phyloP scores from a whole-genome alignment of 2,888 invertebrate genomes.

The Melitaea athalia region DNA sequence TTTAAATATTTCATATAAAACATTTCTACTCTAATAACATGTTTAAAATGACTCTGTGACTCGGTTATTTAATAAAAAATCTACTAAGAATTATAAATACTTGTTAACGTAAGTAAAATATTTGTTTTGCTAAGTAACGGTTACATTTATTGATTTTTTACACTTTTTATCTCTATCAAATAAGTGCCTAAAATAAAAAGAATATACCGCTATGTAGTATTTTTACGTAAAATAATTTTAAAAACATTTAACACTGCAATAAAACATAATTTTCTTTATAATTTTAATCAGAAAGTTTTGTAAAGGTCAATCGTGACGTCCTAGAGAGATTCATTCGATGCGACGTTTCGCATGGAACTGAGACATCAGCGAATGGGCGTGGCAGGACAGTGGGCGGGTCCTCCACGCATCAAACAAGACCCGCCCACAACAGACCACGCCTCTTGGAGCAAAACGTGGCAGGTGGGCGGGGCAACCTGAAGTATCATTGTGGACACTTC shows the following conservation, averaged over 20 bases:
- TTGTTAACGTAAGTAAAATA: no score
- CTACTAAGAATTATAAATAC: no score
- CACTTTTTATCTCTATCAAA: no score
- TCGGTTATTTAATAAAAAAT: no score
- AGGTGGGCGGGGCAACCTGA: slow-evolving; percentile 71
- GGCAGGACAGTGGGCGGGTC: slow-evolving; percentile 61
- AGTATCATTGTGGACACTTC: slow-evolving; percentile 79
- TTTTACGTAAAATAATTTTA: background rate
- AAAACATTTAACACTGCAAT: background rate
- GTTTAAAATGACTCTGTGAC: no score
- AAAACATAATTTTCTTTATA: background rate
- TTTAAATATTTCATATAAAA: no score
- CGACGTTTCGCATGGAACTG: slow-evolving; percentile 71
- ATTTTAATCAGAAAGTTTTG: background rate
- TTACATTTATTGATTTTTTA: no score
- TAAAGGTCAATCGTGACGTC: slow-evolving; percentile 9
- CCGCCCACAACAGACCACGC: slow-evolving; percentile 64
- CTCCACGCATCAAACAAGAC: slow-evolving; percentile 47
- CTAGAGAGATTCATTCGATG: slow-evolving; percentile 59
- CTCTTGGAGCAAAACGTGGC: slow-evolving; percentile 69
- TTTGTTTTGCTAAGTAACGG: no score
- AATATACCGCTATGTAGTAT: no score
- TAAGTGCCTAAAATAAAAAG: no score
- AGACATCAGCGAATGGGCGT: slow-evolving; percentile 70
- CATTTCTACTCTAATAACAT: no score